Conservation (phyloP, 1,140 invertebrate genomes). For the Coelopa frigida region DNA sequence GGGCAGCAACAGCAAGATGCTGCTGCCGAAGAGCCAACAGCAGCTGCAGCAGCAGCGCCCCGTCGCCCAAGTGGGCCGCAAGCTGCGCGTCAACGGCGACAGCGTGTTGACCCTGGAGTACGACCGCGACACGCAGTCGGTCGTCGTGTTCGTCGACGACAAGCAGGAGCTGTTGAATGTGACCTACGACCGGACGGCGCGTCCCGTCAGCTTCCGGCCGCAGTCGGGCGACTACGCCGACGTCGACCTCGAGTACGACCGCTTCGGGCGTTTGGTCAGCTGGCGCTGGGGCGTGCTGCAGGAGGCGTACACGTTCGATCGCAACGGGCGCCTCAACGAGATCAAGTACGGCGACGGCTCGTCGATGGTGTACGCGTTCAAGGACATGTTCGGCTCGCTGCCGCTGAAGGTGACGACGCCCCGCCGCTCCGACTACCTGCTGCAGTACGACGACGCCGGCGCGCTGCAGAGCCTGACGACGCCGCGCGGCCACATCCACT, state of each 20-base stretch:
- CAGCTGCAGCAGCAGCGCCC: constrained; percentile 55
- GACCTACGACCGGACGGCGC: constrained; percentile 83
- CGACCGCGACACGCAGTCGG: constrained; percentile 79
- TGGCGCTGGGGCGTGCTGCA: constrained; percentile 90
- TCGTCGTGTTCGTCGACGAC: constrained; percentile 85
- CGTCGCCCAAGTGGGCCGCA: constrained; percentile 74
- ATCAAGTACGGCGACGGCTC: constrained; percentile 83
- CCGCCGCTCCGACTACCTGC: constrained; percentile 81
- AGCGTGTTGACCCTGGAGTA: constrained; percentile 88
- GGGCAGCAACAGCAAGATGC: no score
- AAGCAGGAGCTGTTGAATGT: constrained; percentile 83
- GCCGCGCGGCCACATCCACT: constrained; percentile 85
- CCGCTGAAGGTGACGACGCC: constrained; percentile 88
- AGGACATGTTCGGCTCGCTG: constrained; percentile 78
- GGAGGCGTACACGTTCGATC: constrained; percentile 81
- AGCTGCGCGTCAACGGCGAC: constrained; percentile 82
- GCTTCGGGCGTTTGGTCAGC: constrained; percentile 78
- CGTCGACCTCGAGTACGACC: constrained; percentile 87
- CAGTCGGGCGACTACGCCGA: constrained; percentile 76
- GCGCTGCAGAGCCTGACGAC: constrained; percentile 85
- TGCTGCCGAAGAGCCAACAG: no score
- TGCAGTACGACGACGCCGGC: constrained; percentile 88
- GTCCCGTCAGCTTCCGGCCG: constrained; percentile 83
- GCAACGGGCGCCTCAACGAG: constrained; percentile 75
- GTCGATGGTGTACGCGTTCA: constrained; percentile 78